Base-by-base conservation (phyloP, 2,888 invertebrate species). In the Drosophila neutralis region DNA sequence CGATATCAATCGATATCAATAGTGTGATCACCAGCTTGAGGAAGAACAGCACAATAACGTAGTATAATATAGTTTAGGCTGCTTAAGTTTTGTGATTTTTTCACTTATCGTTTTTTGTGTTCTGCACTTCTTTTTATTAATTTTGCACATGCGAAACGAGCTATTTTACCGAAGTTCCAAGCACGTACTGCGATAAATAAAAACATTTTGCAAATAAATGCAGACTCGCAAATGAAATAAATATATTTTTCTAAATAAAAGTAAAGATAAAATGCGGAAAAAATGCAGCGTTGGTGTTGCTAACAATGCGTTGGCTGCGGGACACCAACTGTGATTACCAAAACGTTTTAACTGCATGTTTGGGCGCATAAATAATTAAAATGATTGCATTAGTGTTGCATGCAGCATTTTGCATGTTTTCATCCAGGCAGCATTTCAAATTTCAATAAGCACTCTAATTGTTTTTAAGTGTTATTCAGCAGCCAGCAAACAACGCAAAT, bases 381-480 rank as follows among this genome's bases (percentile, higher is more conserved):
- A 68, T 62, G 73, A 53, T 74, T 59, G 63, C 83, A 87, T 88
- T 87, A 82, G 80, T 73, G 75, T 77, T 78, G 76, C 79, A 87
- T 84, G 68, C 24, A n/a, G 42, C 61, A 40, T 49, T 29, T 76
- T 68, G 76, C 73, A 60, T 69, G 75, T 60, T 49, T 51, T 49
- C 40, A 58, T 27, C 48, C 49, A 61, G 80, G 42, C 70, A 67
- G 68, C 71, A 51, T 59, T 78, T 84, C 62, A 77, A 86, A 88
- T 78, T 86, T 88, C 82, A 87, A 86, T 86, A 86, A 82, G 89
- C 77, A 76, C 78, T 78, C 82, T 87, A 87, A 87, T 87, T 88
- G 87, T 88, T 86, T 87, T 87, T 88, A 86, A 87, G 89, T 87
- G 87, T 87, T 87, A 79, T 88, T 71, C 78, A 70, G 54, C 68